phyloP scores from a whole-genome alignment of 2,797 vertebrate genomes.

The Mormyrus proboscirostris region DNA sequence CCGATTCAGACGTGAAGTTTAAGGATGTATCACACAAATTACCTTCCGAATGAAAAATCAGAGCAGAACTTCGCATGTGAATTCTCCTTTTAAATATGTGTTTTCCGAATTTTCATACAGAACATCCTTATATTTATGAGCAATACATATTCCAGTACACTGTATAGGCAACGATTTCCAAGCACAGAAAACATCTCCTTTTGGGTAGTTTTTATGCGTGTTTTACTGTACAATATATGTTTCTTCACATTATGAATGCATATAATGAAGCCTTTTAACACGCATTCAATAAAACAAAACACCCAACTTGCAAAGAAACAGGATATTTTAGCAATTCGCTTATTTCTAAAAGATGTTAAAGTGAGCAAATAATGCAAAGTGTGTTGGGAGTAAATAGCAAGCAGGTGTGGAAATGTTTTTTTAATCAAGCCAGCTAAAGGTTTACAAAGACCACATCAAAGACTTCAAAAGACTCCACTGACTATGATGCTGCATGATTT shows the following conservation, averaged over 20 bases:
- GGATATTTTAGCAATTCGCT: background rate
- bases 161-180: background rate
- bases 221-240: background rate
- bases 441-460: slow-evolving; percentile 8
- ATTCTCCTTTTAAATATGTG: slow-evolving; percentile 26
- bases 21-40: slow-evolving; percentile 51
- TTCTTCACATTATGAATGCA: background rate
- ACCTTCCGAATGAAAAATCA: slow-evolving; percentile 26
- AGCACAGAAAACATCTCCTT: background rate
- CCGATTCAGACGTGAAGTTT: slow-evolving; percentile 73
- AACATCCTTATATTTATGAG: slow-evolving; percentile 20
- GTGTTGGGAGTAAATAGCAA: slow-evolving; percentile 7
- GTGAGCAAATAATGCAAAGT: background rate
- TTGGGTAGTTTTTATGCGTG: background rate
- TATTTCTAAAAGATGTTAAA: background rate
- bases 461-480: background rate
- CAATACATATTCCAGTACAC: background rate
- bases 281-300: background rate
- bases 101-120: slow-evolving; percentile 18
- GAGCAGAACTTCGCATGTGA: slow-evolving; percentile 16
- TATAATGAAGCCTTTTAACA: background rate
- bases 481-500: slow-evolving; percentile 16
- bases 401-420: slow-evolving; percentile 10
- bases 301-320: background rate
- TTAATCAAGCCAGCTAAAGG: background rate